Percentiles rank a stretch among this genome's conserved stretches.
Evolutionary conservation across 2,888 invertebrate genomes (phyloP).

Genomic region (Acanthosepion lycidas): DNA sequence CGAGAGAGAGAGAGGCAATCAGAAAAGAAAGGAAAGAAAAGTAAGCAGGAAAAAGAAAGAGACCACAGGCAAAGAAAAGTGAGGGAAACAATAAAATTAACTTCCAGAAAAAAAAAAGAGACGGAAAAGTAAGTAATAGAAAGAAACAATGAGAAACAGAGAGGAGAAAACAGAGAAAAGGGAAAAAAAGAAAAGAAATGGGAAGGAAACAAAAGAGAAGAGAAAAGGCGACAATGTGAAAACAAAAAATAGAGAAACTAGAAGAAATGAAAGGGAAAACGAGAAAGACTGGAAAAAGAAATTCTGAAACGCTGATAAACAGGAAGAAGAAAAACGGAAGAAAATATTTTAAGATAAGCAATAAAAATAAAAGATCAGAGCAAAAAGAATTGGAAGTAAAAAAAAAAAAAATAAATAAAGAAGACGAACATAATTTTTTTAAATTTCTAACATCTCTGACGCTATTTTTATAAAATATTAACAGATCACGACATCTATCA

Average conservation of each 20-base stretch:
- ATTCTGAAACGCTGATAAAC: not conserved
- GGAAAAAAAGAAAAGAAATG: not conserved
- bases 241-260: too few species aligned
- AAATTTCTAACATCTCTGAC: too few species aligned
- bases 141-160: too few species aligned
- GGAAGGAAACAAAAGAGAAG: not conserved
- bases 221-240: not conserved
- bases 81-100: too few species aligned
- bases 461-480: too few species aligned
- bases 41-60: not conserved
- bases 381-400: not conserved
- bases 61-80: too few species aligned
- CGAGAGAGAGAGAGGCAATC: not conserved
- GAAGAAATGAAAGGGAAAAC: not conserved
- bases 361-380: not conserved
- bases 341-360: not conserved
- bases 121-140: too few species aligned
- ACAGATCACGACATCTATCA: too few species aligned
- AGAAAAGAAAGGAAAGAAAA: not conserved
- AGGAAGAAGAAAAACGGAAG: not conserved
- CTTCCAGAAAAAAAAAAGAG: not conserved
- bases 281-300: too few species aligned
- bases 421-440: too few species aligned
- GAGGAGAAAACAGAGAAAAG: not conserved
- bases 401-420: too few species aligned